Conservation (phyloP, 2,113 vertebrate genomes). For the Atlantisia rogersi region DNA sequence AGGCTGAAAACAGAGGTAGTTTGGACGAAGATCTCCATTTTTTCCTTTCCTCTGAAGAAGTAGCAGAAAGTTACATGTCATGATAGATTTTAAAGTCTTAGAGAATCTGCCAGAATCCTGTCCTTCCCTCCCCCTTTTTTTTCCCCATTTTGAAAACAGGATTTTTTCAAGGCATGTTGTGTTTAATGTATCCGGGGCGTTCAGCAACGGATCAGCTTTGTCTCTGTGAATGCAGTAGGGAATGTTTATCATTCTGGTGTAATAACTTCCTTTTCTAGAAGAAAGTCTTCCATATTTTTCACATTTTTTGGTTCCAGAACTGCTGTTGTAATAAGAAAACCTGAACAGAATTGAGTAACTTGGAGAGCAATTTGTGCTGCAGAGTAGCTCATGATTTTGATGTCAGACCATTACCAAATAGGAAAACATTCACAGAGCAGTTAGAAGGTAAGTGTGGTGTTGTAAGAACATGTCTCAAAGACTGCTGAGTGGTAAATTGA, state of each 20-base stretch:
- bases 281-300: neutral
- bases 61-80: neutral
- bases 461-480: neutral
- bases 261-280: neutral
- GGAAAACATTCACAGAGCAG: neutral
- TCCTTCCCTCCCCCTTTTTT: neutral
- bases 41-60: neutral
- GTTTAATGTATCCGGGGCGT: neutral
- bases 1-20: neutral
- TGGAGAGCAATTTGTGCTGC: neutral
- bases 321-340: neutral
- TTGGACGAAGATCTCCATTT: neutral
- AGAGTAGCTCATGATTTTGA: neutral
- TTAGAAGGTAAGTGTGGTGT: neutral
- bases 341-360: neutral
- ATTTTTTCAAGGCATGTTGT: neutral
- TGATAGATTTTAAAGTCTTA: neutral
- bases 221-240: neutral
- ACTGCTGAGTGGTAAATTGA: neutral
- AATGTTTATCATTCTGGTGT: neutral
- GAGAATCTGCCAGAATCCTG: neutral
- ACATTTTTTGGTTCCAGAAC: neutral
- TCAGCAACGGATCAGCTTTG: neutral
- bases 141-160: neutral
- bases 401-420: neutral